Evolutionary conservation across 2,113 vertebrate genomes (phyloP).

Genomic region (Tympanuchus pallidicinctus): DNA sequence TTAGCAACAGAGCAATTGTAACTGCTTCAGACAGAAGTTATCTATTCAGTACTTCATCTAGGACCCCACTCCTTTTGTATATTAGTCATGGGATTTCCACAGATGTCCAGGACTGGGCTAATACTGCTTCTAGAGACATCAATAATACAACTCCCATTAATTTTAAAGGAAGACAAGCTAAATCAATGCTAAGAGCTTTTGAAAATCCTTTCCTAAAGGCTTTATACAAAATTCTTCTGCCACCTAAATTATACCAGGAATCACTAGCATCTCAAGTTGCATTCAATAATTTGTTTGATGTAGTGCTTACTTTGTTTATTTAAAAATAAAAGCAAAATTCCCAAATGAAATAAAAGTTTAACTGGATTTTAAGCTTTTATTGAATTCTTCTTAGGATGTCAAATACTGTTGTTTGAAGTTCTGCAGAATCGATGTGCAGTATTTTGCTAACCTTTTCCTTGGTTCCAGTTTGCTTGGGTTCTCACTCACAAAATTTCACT

Average conservation of each 20-base stretch:
- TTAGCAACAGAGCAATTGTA: background rate
- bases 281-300: constrained; percentile 56
- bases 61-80: background rate
- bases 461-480: constrained; percentile 11
- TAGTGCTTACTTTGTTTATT: constrained; percentile 35
- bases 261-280: constrained; percentile 7
- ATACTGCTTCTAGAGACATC: constrained; percentile 4
- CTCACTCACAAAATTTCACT: constrained; percentile 54
- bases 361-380: constrained; percentile 25
- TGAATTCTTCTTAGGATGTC: constrained; percentile 48
- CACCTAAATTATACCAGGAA: constrained; percentile 20
- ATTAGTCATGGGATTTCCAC: background rate
- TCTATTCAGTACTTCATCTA: background rate
- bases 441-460: constrained; percentile 20
- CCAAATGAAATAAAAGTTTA: constrained; percentile 51
- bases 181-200: constrained; percentile 45
- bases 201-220: constrained; percentile 46
- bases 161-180: constrained; percentile 24
- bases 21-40: background rate
- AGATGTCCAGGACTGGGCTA: background rate
- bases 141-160: constrained; percentile 2
- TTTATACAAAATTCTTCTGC: background rate
- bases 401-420: constrained; percentile 52
- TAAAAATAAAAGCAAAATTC: constrained; percentile 55
- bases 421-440: background rate